These are phyloP conservation scores for Baccha elongata DNA, from an alignment of 2,888 invertebrate genomes.

Conservation along the genomic window DNA sequence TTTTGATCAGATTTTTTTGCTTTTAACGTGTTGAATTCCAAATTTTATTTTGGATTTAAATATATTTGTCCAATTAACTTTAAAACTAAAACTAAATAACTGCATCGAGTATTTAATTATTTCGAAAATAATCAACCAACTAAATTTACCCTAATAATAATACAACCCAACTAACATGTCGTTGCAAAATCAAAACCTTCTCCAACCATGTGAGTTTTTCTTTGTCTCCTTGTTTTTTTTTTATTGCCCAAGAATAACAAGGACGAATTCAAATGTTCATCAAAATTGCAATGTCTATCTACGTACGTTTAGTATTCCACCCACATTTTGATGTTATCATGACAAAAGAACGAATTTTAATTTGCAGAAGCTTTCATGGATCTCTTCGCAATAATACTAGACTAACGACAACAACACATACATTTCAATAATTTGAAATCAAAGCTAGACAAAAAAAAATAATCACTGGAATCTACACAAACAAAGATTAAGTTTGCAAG, in stretches of 20 bases:
- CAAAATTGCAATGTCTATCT: constrained; percentile 66
- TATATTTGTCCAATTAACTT: too few relatives aligned
- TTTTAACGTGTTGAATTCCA: too few relatives aligned
- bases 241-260: constrained; percentile 67
- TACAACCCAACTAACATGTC: constrained; percentile 22
- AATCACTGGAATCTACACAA: constrained; percentile 45
- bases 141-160: constrained; percentile 6
- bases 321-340: constrained; percentile 7
- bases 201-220: constrained; percentile 44
- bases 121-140: not conserved
- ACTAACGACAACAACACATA: constrained; percentile 27
- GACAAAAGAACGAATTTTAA: constrained; percentile 55
- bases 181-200: constrained; percentile 51
- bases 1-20: too few relatives aligned
- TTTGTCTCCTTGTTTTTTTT: not conserved
- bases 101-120: too few relatives aligned
- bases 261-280: constrained; percentile 73
- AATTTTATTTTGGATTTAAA: too few relatives aligned
- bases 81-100: too few relatives aligned
- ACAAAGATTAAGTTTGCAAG: not conserved
- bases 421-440: constrained; percentile 64
- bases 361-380: constrained; percentile 66
- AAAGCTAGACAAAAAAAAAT: constrained; percentile 54
- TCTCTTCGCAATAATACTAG: constrained; percentile 29
- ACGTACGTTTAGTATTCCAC: constrained; percentile 58